A percentile compares a stretch with the other conserved stretches of the same genome.
Evolutionary conservation across 1,140 invertebrate species (phyloP).

Genomic region (Drusus annulatus): DNA sequence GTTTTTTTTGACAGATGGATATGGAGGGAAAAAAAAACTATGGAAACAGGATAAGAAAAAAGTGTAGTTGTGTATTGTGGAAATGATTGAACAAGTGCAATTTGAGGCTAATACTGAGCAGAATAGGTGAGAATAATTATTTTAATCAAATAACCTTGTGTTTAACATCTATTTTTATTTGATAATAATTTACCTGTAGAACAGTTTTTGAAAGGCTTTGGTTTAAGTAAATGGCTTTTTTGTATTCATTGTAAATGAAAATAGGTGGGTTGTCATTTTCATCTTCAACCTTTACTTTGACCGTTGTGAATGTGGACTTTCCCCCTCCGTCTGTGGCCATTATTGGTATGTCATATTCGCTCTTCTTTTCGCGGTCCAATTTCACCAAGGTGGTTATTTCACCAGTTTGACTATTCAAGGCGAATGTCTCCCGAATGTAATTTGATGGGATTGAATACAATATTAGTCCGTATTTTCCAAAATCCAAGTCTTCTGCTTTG

Average conservation of each 20-base stretch:
- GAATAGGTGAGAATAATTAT: too few species aligned
- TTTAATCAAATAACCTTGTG: too few species aligned
- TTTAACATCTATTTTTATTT: not conserved
- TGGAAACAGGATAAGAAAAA: too few species aligned
- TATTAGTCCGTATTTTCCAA: conserved; percentile 80
- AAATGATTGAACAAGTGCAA: too few species aligned
- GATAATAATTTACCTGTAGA: conserved; percentile 71
- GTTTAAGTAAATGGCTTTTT: conserved; percentile 78
- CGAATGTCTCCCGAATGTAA: conserved; percentile 79
- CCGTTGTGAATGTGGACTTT: conserved; percentile 80
- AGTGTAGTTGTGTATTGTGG: too few species aligned
- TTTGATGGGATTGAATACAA: conserved; percentile 84
- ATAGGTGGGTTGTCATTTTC: conserved; percentile 88
- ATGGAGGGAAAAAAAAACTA: too few species aligned
- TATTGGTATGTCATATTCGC: conserved; percentile 81
- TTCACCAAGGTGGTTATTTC: conserved; percentile 81
- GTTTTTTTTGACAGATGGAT: too few species aligned
- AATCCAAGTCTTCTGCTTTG: conserved; percentile 82
- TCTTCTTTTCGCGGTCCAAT: conserved; percentile 82
- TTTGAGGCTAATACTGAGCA: too few species aligned
- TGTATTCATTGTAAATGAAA: conserved; percentile 83
- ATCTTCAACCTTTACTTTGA: conserved; percentile 82
- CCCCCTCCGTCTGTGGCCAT: conserved; percentile 87
- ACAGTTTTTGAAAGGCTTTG: conserved; percentile 75
- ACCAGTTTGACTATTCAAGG: conserved; percentile 82